Conservation (phyloP, 2,888 invertebrate species). For the Cryptocephalus moraei region DNA sequence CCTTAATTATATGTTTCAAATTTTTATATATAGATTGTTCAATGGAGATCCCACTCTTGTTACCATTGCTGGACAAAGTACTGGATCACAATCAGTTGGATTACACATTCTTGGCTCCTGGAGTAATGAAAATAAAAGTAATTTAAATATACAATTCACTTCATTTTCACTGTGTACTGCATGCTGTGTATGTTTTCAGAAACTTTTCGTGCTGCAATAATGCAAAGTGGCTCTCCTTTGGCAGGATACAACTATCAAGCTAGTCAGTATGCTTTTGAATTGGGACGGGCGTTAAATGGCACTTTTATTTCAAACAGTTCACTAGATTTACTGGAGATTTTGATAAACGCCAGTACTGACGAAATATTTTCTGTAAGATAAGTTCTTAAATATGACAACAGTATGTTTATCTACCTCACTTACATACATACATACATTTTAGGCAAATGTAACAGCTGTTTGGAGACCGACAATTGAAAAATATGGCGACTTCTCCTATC, state of each 20-base stretch:
- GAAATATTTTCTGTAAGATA: no score
- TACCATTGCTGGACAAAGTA: background rate
- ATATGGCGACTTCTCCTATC: conserved; percentile 3
- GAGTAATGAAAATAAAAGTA: background rate
- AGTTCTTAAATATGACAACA: no score
- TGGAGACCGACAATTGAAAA: conserved; percentile 3
- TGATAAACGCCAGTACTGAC: background rate
- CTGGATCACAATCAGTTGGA: background rate
- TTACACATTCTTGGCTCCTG: background rate
- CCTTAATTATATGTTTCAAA: no score
- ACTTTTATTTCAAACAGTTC: conserved; percentile 3
- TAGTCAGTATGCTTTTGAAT: conserved; percentile 4
- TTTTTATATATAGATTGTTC: no score
- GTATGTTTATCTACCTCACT: no score
- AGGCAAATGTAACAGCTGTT: conserved; percentile 1
- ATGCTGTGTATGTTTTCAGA: conserved; percentile 3
- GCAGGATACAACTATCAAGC: background rate
- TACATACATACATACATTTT: no score
- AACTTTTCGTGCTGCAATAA: conserved; percentile 10
- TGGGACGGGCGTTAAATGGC: conserved; percentile 4
- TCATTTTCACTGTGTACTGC: no score
- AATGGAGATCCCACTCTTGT: background rate
- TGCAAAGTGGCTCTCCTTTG: conserved; percentile 9
- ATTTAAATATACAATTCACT: no score
- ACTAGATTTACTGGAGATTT: background rate